Evolutionary conservation across 2,888 invertebrate genomes (phyloP), one percentile per base, ranked within the genome.

Genomic region (Acronicta psi): DNA sequence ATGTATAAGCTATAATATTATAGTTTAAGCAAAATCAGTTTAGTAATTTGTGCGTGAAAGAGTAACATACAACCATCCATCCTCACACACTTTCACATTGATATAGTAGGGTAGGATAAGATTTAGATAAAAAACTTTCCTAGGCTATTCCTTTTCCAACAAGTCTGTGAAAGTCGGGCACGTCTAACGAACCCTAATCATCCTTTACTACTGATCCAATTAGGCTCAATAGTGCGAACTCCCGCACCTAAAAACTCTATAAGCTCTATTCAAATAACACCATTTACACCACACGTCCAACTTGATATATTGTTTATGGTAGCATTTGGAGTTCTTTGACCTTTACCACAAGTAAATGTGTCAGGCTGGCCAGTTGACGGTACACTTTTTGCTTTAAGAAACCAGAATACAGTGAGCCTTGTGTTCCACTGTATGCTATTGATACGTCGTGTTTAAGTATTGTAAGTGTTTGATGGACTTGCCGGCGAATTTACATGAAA

Each of bases 331-430:
- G 82, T 82, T 82, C 75, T 67, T 77, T 70, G 75, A 82, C 81
- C 83, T 82, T 65, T 64, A 55, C 71, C 75, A 66, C 72, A 62
- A 77, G 73, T 77, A 81, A 81, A 84, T 83, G 77, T 83, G 84
- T 83, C 84, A 83, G 70, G 69, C 61, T 64, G 67, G 68, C 63
- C 72, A 64, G 71, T 67, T 75, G 79, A 70, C 75, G 72, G 74
- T 59, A 56, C 63, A 73, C 69, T 83, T 84, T 84, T 84, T 84
- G 77, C 77, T 52, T 60, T 37, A 17, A 47, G 40, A 34, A 73
- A 76, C 83, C 81, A 83, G 76, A 71, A 72, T 78, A 73, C 66
- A 63, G 60, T 77, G 82, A 70, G 66, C 79, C 59, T 46, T 63
- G 53, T 53, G 42, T 20, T 57, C 40, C 43, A 55, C 53, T 46